A percentile compares a stretch with the other conserved stretches of the same genome.
Evolutionary conservation across 2,113 vertebrate genomes (phyloP).

Genomic region (Coregonus clupeaformis): DNA sequence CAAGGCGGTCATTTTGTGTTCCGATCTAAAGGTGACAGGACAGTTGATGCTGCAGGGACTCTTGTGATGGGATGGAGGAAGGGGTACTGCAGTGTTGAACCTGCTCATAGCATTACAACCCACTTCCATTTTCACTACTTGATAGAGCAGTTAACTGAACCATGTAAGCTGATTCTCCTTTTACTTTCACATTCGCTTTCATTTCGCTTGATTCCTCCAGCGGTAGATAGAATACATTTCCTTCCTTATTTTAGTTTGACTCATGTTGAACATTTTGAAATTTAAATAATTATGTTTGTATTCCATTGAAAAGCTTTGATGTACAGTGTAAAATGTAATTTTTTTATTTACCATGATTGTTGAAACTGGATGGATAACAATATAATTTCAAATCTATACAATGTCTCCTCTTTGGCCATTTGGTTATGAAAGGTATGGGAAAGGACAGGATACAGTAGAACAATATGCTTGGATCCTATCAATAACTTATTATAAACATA

Average conservation of each 20-base stretch:
- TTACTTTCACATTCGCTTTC: conserved; percentile 41
- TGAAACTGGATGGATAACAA: conserved; percentile 60
- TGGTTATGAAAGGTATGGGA: conserved; percentile 44
- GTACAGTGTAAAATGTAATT: conserved; percentile 72
- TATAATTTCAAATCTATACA: conserved; percentile 55
- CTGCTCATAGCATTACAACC: conserved; percentile 14
- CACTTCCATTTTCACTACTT: conserved; percentile 28
- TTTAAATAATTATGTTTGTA: conserved; percentile 29
- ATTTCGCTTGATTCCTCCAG: conserved; percentile 57
- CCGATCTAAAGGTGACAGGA: conserved; percentile 41
- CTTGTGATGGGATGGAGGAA: conserved; percentile 31
- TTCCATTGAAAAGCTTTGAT: conserved; percentile 63
- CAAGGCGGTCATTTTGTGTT: conserved; percentile 48
- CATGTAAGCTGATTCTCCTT: conserved; percentile 52
- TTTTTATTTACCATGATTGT: conserved; percentile 58
- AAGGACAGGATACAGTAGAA: conserved; percentile 31
- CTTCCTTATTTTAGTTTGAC: conserved; percentile 37
- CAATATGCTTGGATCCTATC: conserved; percentile 41
- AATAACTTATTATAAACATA: conserved; percentile 36
- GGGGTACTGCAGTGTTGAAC: conserved; percentile 29
- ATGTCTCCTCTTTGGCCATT: conserved; percentile 59
- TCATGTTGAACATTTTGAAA: conserved; percentile 47
- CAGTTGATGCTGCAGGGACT: conserved; percentile 46
- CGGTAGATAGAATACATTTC: conserved; percentile 59
- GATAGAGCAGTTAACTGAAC: conserved; percentile 41